phyloP scores from a whole-genome alignment of 2,113 vertebrate genomes.

The Paratilapia polleni region DNA sequence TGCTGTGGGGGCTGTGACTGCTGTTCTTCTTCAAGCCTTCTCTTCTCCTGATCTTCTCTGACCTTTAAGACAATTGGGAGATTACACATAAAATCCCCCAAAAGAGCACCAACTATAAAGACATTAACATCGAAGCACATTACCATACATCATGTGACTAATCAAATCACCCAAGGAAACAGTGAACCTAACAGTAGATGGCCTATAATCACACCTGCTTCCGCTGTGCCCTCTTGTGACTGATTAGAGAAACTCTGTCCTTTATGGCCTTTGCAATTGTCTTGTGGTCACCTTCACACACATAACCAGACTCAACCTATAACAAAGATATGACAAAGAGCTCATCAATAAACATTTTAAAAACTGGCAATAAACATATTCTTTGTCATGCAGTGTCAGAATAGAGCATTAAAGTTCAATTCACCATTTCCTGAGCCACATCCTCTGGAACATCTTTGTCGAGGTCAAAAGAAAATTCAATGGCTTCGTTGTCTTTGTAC shows the following conservation, averaged over 20 bases:
- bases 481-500: slow-evolving; percentile 98
- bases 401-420: not conserved
- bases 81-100: not conserved
- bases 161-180: not conserved
- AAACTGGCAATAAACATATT: not conserved
- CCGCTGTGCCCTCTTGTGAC: slow-evolving; percentile 93
- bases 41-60: slow-evolving; percentile 92
- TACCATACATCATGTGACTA: not conserved
- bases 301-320: slow-evolving; percentile 96
- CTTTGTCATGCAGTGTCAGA: not conserved
- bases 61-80: slow-evolving; percentile 68
- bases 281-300: slow-evolving; percentile 97
- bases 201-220: slow-evolving; percentile 80
- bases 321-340: not conserved
- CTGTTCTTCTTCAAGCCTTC: slow-evolving; percentile 85
- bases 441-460: slow-evolving; percentile 95
- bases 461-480: slow-evolving; percentile 98
- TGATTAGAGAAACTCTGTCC: slow-evolving; percentile 95
- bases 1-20: slow-evolving; percentile 51
- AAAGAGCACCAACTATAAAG: not conserved
- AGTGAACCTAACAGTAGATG: not conserved
- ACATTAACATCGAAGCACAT: not conserved
- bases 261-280: slow-evolving; percentile 98
- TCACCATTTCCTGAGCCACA: slow-evolving; percentile 98
- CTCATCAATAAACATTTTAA: not conserved